Evolutionary conservation across 2,113 vertebrate species (phyloP).

Genomic region (Lepidothrix coronata): DNA sequence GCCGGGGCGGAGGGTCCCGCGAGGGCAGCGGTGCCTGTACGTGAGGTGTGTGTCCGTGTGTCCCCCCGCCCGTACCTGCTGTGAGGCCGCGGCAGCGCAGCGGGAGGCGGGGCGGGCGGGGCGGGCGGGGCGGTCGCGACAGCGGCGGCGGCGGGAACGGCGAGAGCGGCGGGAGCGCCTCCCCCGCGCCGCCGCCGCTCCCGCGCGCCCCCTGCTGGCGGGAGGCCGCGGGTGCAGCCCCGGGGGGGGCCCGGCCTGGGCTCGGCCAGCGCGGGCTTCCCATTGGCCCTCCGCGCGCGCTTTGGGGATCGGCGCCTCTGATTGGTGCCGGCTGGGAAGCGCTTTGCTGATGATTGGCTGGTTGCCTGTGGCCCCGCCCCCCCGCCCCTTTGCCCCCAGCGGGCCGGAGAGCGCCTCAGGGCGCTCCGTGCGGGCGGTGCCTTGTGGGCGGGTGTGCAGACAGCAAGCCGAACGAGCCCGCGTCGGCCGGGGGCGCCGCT

Average conservation of each 20-base stretch:
- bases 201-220: slow-evolving; percentile 58
- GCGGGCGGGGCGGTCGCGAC: neutral
- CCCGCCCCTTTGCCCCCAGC: neutral
- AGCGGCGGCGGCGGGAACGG: neutral
- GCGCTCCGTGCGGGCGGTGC: fast-evolving
- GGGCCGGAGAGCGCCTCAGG: neutral
- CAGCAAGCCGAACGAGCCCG: fast-evolving
- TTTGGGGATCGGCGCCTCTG: neutral
- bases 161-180: neutral
- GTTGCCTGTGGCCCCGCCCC: too few species aligned
- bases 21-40: neutral
- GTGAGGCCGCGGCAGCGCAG: neutral
- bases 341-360: neutral
- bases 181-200: neutral
- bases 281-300: neutral
- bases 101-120: neutral
- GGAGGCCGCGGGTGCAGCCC: slow-evolving; percentile 37
- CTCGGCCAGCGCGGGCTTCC: fast-evolving
- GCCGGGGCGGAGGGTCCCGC: neutral
- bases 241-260: too few species aligned
- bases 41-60: neutral
- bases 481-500: fast-evolving
- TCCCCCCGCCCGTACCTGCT: neutral
- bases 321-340: neutral
- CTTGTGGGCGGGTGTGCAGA: fast-evolving